Conservation (phyloP, 1,140 invertebrate species). For the Listronotus bonariensis region DNA sequence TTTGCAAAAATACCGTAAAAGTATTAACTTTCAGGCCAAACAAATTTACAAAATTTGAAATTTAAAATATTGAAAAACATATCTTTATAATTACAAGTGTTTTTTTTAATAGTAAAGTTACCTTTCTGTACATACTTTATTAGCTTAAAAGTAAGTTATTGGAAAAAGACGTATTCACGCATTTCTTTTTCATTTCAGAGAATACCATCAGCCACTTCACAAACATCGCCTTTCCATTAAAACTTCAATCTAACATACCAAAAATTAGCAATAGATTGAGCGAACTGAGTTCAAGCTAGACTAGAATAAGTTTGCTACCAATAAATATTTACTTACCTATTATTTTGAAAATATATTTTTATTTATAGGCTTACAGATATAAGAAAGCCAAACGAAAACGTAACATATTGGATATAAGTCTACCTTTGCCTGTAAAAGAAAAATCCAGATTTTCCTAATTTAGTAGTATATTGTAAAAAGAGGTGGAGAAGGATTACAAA, state of each 20-base stretch:
- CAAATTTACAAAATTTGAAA: too few species aligned
- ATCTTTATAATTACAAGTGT: too few species aligned
- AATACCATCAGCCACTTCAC: constrained; percentile 47
- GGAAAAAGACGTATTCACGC: background rate
- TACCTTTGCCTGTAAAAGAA: constrained; percentile 41
- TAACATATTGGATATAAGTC: constrained; percentile 42
- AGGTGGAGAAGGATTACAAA: too few species aligned
- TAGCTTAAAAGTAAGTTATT: constrained; percentile 2
- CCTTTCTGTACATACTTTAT: background rate
- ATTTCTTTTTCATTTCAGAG: constrained; percentile 47
- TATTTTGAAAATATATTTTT: constrained; percentile 18
- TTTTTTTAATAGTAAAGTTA: too few species aligned
- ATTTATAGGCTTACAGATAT: constrained; percentile 50
- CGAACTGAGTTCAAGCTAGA: background rate
- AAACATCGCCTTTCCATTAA: constrained; percentile 44
- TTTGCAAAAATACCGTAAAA: too few species aligned
- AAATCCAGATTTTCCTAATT: constrained; percentile 28
- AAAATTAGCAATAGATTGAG: background rate
- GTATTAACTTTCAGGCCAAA: too few species aligned
- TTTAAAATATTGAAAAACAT: too few species aligned
- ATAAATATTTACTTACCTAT: constrained; percentile 1
- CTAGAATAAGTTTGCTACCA: too few species aligned
- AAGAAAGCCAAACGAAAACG: constrained; percentile 50
- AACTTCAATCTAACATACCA: constrained; percentile 14
- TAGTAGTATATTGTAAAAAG: too few species aligned